Conservation (phyloP, 2,888 invertebrate species). For the Choristoneura rosaceana region DNA sequence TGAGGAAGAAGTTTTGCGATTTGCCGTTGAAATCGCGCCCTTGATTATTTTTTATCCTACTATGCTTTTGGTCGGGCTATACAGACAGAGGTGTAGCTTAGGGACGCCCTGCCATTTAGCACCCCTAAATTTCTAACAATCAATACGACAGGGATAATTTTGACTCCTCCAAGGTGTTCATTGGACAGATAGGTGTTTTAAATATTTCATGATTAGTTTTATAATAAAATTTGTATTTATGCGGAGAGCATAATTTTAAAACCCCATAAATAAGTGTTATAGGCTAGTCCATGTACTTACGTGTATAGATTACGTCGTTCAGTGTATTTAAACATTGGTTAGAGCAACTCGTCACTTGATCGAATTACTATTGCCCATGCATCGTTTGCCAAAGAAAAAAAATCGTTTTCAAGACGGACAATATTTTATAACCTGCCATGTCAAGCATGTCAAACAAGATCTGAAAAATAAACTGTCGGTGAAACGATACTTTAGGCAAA, state of each 20-base stretch:
- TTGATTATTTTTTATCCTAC: too few species aligned
- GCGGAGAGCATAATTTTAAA: conserved; percentile 62
- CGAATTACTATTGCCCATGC: neutral
- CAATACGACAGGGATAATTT: conserved; percentile 4
- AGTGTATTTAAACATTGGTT: conserved; percentile 31
- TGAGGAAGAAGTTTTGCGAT: too few species aligned
- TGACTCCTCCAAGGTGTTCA: conserved; percentile 25
- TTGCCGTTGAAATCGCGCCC: too few species aligned
- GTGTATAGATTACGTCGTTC: conserved; percentile 51
- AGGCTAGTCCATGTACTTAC: conserved; percentile 34
- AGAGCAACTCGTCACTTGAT: neutral
- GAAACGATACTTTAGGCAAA: neutral
- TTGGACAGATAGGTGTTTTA: conserved; percentile 24
- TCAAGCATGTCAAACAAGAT: neutral
- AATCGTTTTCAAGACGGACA: too few species aligned
- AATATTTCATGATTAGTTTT: conserved; percentile 33
- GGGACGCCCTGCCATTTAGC: neutral
- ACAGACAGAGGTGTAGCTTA: neutral
- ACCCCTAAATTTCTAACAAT: neutral
- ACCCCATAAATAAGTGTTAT: conserved; percentile 56
- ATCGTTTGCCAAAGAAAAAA: neutral
- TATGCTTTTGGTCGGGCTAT: neutral
- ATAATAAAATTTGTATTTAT: conserved; percentile 46
- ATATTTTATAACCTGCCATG: too few species aligned
- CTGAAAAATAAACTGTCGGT: neutral